phyloP scores from a whole-genome alignment of 1,140 invertebrate species.

The Penaeus chinensis region DNA sequence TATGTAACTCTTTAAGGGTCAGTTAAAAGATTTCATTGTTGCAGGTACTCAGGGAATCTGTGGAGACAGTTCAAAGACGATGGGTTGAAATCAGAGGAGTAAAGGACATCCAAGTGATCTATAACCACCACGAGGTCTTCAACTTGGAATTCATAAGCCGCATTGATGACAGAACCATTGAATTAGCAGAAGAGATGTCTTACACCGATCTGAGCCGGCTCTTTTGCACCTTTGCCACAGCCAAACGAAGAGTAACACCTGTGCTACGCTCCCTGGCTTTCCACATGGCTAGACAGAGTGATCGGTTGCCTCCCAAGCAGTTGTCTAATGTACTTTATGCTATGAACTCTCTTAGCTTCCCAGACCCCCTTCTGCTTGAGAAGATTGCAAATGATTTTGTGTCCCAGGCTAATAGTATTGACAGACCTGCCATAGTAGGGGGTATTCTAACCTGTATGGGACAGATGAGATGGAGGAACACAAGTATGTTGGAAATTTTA shows the following conservation, averaged over 20 bases:
- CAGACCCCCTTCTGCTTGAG: slow-evolving; percentile 44
- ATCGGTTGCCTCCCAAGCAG: slow-evolving; percentile 33
- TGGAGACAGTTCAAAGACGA: slow-evolving; percentile 41
- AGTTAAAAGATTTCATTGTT: not conserved
- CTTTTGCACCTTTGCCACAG: slow-evolving; percentile 32
- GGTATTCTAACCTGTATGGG: slow-evolving; percentile 40
- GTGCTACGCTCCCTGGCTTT: slow-evolving; percentile 41
- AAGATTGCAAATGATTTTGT: slow-evolving; percentile 41
- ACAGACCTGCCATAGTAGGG: slow-evolving; percentile 30
- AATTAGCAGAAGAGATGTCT: slow-evolving; percentile 34
- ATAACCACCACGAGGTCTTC: slow-evolving; percentile 14
- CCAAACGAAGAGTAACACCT: slow-evolving; percentile 39
- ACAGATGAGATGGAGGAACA: slow-evolving; percentile 44
- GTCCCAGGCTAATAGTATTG: slow-evolving; percentile 24
- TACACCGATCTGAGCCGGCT: slow-evolving; percentile 32
- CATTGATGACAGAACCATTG: slow-evolving; percentile 45
- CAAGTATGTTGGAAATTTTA: slow-evolving; percentile 33
- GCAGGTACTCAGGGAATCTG: slow-evolving; percentile 41
- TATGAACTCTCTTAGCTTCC: slow-evolving; percentile 38
- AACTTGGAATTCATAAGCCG: slow-evolving; percentile 37
- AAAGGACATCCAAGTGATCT: slow-evolving; percentile 38
- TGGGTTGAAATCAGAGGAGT: slow-evolving; percentile 38
- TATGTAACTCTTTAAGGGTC: too few relatives aligned
- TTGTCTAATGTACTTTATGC: slow-evolving; percentile 41
- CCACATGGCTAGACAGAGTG: slow-evolving; percentile 48